These are phyloP conservation scores for Ips typographus DNA, from an alignment of 1,140 invertebrate genomes.

Conservation along the genomic window DNA sequence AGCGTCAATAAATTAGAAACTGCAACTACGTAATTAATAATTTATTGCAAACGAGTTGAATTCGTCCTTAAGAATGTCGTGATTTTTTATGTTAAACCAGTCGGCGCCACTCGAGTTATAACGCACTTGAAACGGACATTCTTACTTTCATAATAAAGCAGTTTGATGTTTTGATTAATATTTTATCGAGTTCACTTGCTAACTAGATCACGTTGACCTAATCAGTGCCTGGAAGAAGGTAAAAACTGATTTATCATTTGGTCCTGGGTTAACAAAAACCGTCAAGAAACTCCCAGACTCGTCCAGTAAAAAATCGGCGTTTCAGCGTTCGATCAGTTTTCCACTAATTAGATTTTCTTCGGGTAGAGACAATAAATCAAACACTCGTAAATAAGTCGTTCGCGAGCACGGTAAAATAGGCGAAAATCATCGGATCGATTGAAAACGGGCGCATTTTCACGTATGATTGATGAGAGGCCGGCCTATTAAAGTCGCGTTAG, in stretches of 20 bases:
- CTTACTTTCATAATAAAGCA: no score
- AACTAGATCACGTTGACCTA: no score
- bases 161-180: no score
- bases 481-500: conserved; percentile 8
- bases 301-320: conserved; percentile 1
- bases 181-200: no score
- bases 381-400: conserved; percentile 16
- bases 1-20: no score
- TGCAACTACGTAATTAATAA: no score
- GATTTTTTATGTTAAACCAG: no score
- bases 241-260: conserved; percentile 12
- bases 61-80: no score
- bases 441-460: background rate
- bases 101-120: no score
- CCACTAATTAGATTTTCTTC: conserved; percentile 14
- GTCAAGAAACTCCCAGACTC: background rate
- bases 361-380: conserved; percentile 12
- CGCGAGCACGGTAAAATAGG: background rate
- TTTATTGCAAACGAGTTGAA: no score
- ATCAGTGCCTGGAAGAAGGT: background rate
- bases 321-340: conserved; percentile 14
- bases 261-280: background rate
- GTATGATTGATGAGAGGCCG: conserved; percentile 8
- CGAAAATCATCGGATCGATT: conserved; percentile 1
- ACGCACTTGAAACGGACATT: no score